These are phyloP conservation scores for Orgyia antiqua DNA, from an alignment of 2,888 invertebrate genomes.

Conservation along the genomic window DNA sequence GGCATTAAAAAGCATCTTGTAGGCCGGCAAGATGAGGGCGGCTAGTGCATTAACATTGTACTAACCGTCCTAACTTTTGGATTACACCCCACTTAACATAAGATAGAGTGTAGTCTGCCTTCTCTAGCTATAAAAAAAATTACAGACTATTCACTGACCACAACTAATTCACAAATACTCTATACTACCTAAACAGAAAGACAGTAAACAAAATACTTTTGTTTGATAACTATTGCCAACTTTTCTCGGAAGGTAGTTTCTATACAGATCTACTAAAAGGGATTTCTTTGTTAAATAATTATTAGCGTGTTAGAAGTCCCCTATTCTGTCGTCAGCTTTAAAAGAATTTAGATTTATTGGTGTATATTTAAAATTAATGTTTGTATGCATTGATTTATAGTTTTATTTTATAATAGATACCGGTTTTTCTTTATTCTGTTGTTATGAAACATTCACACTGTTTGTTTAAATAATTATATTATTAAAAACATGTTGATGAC, in stretches of 20 bases:
- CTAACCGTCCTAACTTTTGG: no score
- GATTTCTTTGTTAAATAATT: constrained; percentile 36
- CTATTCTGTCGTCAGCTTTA: constrained; percentile 27
- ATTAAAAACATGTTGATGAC: no score
- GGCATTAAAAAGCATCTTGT: no score
- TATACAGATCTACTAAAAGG: constrained; percentile 18
- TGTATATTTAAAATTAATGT: constrained; percentile 24
- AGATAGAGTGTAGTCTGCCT: no score
- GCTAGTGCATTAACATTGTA: no score
- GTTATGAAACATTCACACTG: no score
- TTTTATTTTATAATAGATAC: constrained; percentile 12
- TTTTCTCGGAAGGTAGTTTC: constrained; percentile 50
- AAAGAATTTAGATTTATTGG: constrained; percentile 29
- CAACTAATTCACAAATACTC: constrained; percentile 33
- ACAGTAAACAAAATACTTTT: constrained; percentile 41
- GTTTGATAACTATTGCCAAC: constrained; percentile 30
- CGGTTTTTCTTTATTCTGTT: no score
- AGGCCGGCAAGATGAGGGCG: no score
- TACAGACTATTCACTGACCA: no score
- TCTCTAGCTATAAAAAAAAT: no score
- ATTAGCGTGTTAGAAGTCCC: constrained; percentile 39
- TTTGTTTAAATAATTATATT: no score
- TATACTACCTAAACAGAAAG: constrained; percentile 47
- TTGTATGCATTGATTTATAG: constrained; percentile 29
- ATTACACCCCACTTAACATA: no score